Evolutionary conservation across 1,140 invertebrate species (phyloP).

Genomic region (Linepithema humile): DNA sequence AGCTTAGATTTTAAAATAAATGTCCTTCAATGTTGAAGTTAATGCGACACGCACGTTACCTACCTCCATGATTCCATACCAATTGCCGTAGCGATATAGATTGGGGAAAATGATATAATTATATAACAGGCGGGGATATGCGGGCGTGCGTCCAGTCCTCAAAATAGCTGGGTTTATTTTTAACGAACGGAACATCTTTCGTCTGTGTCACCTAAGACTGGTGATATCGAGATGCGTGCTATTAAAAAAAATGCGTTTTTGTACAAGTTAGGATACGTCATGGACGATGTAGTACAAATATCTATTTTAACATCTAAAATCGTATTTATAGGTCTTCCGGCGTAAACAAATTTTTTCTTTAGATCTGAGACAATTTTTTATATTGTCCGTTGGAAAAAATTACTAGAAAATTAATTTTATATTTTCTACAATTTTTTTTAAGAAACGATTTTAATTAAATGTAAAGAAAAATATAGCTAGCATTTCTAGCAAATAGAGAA

Average conservation of each 20-base stretch:
- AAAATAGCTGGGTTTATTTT: conserved; percentile 83
- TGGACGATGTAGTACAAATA: neutral
- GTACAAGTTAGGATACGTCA: neutral
- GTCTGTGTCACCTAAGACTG: conserved; percentile 73
- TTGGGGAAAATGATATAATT: conserved; percentile 79
- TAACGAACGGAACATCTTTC: conserved; percentile 79
- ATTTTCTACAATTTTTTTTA: too few relatives aligned
- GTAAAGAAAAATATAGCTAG: neutral
- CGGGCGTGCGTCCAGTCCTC: conserved; percentile 82
- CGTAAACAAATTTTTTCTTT: too few relatives aligned
- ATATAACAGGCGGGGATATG: conserved; percentile 78
- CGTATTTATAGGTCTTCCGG: too few relatives aligned
- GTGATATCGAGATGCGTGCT: conserved; percentile 47
- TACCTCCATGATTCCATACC: conserved; percentile 9
- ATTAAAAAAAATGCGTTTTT: conserved; percentile 11
- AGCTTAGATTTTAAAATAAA: neutral
- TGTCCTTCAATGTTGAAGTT: neutral
- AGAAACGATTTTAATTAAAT: neutral
- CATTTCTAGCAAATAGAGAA: neutral
- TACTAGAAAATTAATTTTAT: too few relatives aligned
- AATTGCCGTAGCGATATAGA: conserved; percentile 57
- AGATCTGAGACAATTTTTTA: too few relatives aligned
- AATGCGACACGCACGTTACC: neutral
- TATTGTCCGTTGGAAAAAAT: too few relatives aligned
- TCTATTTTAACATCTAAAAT: too few relatives aligned